A percentile compares a stretch with the other conserved stretches of the same genome.
These are phyloP conservation scores for Rhaphigaster nebulosa DNA, from an alignment of 2,888 invertebrate species.

Conservation along the genomic window DNA sequence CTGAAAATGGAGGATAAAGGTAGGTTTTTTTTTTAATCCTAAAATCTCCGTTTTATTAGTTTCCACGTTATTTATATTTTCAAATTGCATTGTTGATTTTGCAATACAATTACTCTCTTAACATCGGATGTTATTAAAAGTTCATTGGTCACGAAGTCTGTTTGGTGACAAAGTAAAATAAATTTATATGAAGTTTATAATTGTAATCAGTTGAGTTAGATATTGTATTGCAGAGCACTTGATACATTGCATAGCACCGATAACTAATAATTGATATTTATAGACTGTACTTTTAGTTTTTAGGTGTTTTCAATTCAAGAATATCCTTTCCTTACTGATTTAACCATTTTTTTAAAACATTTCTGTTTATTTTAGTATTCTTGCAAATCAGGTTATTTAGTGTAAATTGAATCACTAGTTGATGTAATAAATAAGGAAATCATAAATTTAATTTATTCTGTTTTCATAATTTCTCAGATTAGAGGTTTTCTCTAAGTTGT, in stretches of 20 bases:
- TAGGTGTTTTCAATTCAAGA: no score
- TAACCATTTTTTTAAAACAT: no score
- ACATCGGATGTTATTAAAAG: not conserved
- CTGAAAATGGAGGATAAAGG: not conserved
- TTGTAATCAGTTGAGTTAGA: not conserved
- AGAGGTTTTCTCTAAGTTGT: no score
- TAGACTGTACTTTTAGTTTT: no score
- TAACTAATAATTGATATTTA: no score
- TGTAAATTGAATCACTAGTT: not conserved
- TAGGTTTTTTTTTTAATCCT: not conserved
- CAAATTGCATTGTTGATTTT: not conserved
- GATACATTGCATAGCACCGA: no score
- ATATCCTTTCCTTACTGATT: no score
- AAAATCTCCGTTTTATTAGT: not conserved
- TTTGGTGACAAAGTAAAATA: not conserved
- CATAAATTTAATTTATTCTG: no score
- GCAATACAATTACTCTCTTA: not conserved
- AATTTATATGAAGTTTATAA: not conserved
- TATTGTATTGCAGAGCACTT: not conserved
- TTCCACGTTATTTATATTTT: not conserved
- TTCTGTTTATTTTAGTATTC: no score
- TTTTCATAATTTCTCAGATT: no score
- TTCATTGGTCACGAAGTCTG: not conserved
- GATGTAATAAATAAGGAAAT: not conserved
- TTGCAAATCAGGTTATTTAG: no score